These are phyloP conservation scores for Melanerpes aurifrons DNA, from an alignment of 2,113 vertebrate species.

Conservation along the genomic window DNA sequence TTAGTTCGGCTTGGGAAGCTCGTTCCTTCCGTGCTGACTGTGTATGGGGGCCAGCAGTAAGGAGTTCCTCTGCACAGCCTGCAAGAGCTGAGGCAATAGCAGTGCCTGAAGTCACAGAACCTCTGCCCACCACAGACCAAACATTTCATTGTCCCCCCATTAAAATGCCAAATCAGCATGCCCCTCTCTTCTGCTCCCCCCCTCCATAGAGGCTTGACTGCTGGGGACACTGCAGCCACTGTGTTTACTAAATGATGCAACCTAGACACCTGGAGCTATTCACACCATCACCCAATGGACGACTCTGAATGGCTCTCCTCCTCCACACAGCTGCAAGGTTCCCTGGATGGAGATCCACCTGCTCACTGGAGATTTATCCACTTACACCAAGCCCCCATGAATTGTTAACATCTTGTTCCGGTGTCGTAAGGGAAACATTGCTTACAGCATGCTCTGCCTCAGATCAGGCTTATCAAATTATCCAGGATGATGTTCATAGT, in stretches of 20 bases:
- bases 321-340: fast-evolving
- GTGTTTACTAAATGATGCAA: neutral
- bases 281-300: fast-evolving
- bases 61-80: neutral
- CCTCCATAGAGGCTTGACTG: neutral
- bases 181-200: neutral
- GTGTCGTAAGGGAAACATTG: neutral
- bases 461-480: neutral
- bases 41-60: neutral
- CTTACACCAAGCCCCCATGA: neutral
- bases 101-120: neutral
- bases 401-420: neutral
- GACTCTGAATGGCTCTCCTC: neutral
- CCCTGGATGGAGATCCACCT: neutral
- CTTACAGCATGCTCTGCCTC: neutral
- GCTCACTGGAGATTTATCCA: neutral
- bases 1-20: neutral
- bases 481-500: neutral
- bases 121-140: neutral
- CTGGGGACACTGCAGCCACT: fast-evolving
- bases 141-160: neutral
- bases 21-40: neutral
- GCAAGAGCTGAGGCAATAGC: neutral
- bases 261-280: fast-evolving
- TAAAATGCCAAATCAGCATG: neutral